Evolutionary conservation across 2,888 invertebrate genomes (phyloP), one percentile per base, ranked within the genome.

Genomic region (Xiphydria camelus): DNA sequence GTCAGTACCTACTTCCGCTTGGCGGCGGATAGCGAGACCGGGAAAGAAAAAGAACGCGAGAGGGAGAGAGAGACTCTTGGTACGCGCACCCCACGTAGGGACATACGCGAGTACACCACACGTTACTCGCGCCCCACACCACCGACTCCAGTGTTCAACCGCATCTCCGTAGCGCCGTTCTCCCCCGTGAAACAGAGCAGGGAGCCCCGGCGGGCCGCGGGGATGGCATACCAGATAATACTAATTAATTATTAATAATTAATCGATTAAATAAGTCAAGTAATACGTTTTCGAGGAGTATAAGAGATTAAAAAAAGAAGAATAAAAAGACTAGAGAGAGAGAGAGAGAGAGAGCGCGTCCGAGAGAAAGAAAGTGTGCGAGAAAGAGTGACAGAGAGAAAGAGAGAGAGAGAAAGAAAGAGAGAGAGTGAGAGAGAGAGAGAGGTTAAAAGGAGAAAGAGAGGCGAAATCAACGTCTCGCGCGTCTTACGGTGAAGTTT

Each of bases 61-160:
- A 32, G 40, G 18, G 41, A 29, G 14, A 15, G 12, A 29, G 29
- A 29, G 29, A 29, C 29, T 29, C 15, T 29, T 29, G 56, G 53
- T 52, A 55, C 49, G 55, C 57, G 62, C 64, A 62, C 61, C 60
- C 54, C 59, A 51, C 60, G 62, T 59, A 64, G 64, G 64, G 62
- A 68, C 59, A 59, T 61, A 65, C 62, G 61, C 59, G 64, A 62
- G 52, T 51, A 54, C 49, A 53, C 53, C 50, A 57, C 46, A 51
- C 51, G 45, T 49, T 53, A 58, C 57, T 64, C 53, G 64, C 62
- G 62, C 67, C 67, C 68, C 68, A 67, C 69, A 71, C 72, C 72
- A 72, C 72, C 72, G 72, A 73, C 72, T 72, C 70, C 72, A 73
- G 72, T 73, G 70, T 72, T 73, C 73, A 72, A 71, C 67, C 57